Conservation (phyloP, 2,888 invertebrate species). For the Phymatocera aterrima region DNA sequence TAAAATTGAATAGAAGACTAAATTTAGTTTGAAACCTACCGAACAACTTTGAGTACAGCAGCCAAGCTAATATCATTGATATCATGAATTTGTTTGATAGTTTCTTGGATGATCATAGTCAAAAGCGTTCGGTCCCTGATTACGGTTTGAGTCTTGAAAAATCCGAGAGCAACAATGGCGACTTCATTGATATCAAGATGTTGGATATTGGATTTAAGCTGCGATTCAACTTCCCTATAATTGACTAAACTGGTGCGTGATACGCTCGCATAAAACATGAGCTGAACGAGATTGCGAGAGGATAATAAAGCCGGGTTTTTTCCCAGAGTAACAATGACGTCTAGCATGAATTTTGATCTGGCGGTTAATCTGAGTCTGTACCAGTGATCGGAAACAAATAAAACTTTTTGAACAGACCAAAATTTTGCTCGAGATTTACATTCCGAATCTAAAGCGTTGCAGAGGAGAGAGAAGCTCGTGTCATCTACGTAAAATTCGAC, state of each 20-base stretch:
- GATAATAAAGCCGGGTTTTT: conserved; percentile 79
- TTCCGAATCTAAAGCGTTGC: conserved; percentile 82
- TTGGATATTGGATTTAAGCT: conserved; percentile 76
- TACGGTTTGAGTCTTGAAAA: conserved; percentile 85
- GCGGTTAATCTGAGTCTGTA: conserved; percentile 78
- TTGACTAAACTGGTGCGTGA: conserved; percentile 77
- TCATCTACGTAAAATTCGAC: conserved; percentile 75
- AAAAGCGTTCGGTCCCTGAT: conserved; percentile 77
- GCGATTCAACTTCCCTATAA: conserved; percentile 82
- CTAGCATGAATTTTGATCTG: conserved; percentile 78
- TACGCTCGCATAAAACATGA: conserved; percentile 82
- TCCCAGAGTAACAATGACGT: conserved; percentile 77
- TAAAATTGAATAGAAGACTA: neutral
- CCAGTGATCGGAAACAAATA: conserved; percentile 81
- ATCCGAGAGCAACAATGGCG: conserved; percentile 84
- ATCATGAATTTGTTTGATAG: conserved; percentile 75
- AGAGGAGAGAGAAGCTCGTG: conserved; percentile 80
- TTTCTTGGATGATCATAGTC: conserved; percentile 75
- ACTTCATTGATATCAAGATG: conserved; percentile 81
- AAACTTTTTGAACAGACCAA: conserved; percentile 77
- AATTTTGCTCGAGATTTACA: conserved; percentile 76
- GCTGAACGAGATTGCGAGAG: conserved; percentile 80
- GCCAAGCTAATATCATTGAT: conserved; percentile 82
- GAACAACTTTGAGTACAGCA: conserved; percentile 80
- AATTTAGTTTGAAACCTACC: conserved; percentile 59